Base-by-base conservation (phyloP, 2,113 vertebrate species). In the Rhombomys opimus region DNA sequence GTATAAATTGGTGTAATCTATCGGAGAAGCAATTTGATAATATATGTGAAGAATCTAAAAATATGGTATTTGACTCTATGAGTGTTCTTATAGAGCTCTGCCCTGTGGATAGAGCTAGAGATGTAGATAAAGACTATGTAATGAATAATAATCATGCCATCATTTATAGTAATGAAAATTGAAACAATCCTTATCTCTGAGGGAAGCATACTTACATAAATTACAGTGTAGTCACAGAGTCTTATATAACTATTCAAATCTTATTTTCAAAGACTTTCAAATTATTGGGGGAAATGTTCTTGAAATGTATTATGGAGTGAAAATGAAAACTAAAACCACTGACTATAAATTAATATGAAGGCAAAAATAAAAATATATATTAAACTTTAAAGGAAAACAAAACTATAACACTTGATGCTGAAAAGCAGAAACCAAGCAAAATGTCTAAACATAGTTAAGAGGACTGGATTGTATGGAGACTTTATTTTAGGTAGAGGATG, bases 1-100 rank as follows among this genome's bases (percentile, higher is more conserved):
- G 41, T 91, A 93, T 91, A 96, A 95, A 96, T 94, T 97, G 93
- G 73, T 93, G 92, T 94, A 96, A 96, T 97, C 67, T 96, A 93
- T 91, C 41, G 95, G 61, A 77, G 95, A 96, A 97, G 87, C 89
- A 94, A 87, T 95, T 97, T 95, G 41, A 89, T 94, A 94, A 96
- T 89, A 11, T 89, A 17, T 63, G 3, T 95, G 93, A 95, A 97
- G 27, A 97, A 77, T 38, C 52, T 94, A 75, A 63, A 95, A 95
- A 94, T 96, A 97, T 0, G 89, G 17, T 52, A 77, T 90, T 95
- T 86, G 76, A 92, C 86, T 54, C 46, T 54, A 12, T 86, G 89
- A 95, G 8, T 87, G 77, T 87, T 54, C 73, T 95, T 89, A 65
- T 38, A 46, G 78, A 78, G 70, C 92, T 89, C 13, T 68, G 20